phyloP scores from a whole-genome alignment of 2,888 invertebrate genomes.

The Tipula helvola region DNA sequence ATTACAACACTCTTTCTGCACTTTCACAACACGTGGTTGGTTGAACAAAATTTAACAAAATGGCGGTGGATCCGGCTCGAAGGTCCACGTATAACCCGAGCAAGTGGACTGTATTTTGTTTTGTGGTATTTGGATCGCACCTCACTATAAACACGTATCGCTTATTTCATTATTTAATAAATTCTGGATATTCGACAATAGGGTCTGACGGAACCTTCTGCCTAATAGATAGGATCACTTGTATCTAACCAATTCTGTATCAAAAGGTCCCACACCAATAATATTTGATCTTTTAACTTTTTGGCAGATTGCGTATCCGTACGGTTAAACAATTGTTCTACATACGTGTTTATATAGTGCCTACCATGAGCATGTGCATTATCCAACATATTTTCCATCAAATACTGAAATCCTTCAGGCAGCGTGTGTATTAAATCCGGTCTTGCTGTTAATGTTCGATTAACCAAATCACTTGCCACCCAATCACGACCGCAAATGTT shows the following conservation, averaged over 20 bases:
- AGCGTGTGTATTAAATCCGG: slow-evolving; percentile 72
- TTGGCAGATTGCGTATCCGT: slow-evolving; percentile 67
- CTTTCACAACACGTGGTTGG: too few relatives aligned
- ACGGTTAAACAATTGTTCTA: slow-evolving; percentile 65
- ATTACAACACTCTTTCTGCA: too few relatives aligned
- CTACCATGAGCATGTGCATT: slow-evolving; percentile 90
- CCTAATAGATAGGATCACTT: slow-evolving; percentile 45
- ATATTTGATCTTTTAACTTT: too few relatives aligned
- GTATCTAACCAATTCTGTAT: slow-evolving; percentile 85
- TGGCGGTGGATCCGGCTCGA: too few relatives aligned
- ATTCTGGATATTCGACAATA: too few relatives aligned
- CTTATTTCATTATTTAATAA: too few relatives aligned
- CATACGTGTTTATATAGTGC: slow-evolving; percentile 78
- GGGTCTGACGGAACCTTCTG: slow-evolving; percentile 64
- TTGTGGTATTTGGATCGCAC: too few relatives aligned
- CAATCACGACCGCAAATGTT: slow-evolving; percentile 83
- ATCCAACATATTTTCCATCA: slow-evolving; percentile 79
- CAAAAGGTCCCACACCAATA: too few relatives aligned
- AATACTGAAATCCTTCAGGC: slow-evolving; percentile 44
- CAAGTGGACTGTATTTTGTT: too few relatives aligned
- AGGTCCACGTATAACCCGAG: too few relatives aligned
- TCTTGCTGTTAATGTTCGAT: slow-evolving; percentile 79
- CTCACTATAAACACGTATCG: too few relatives aligned
- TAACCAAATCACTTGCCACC: slow-evolving; percentile 75
- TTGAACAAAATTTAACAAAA: too few relatives aligned